Evolutionary conservation across 2,797 vertebrate species (phyloP).

Genomic region (Falco naumanni): DNA sequence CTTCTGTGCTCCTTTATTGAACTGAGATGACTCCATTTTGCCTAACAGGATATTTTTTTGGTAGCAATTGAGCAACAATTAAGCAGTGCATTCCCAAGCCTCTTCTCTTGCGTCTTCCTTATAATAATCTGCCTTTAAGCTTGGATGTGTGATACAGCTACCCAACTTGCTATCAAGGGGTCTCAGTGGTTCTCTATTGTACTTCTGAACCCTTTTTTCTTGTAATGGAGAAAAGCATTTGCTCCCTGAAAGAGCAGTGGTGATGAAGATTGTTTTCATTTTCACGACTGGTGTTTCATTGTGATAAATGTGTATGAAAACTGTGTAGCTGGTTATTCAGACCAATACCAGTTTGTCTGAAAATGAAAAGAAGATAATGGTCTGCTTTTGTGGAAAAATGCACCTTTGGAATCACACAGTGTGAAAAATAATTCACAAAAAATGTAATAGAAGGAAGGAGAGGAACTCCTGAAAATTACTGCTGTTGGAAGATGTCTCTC

Average conservation of each 20-base stretch:
- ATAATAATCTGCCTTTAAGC: neutral
- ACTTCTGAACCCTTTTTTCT: neutral
- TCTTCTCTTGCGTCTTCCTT: neutral
- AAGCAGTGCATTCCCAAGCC: neutral
- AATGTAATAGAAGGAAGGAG: neutral
- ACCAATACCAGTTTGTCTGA: neutral
- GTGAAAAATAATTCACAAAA: neutral
- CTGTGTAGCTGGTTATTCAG: neutral
- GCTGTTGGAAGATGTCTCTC: neutral
- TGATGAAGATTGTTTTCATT: neutral
- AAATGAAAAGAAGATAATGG: neutral
- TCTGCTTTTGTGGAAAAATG: neutral
- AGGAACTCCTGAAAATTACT: neutral
- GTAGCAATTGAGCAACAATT: neutral
- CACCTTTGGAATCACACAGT: neutral
- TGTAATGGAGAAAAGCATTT: neutral
- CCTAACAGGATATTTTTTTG: neutral
- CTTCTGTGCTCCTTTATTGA: neutral
- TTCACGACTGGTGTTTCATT: neutral
- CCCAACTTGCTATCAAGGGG: neutral
- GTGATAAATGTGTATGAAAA: neutral
- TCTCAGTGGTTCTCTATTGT: rapidly evolving
- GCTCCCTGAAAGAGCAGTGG: neutral
- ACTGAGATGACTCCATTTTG: neutral
- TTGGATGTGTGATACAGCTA: neutral